Evolutionary conservation across 2,888 invertebrate genomes (phyloP).

Genomic region (Scaptomyza polygonia): DNA sequence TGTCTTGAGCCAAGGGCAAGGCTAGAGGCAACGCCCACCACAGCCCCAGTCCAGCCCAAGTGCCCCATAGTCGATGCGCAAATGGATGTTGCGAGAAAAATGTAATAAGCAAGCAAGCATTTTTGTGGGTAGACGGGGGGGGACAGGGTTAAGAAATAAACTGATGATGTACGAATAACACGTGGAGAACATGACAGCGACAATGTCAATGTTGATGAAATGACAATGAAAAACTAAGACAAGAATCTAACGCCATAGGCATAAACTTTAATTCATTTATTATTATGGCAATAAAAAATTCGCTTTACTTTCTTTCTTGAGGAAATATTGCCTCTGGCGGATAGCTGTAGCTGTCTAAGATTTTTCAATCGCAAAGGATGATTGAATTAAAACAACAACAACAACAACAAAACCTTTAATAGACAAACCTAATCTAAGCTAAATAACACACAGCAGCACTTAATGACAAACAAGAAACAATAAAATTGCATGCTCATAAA

Average conservation of each 20-base stretch:
- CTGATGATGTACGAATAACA: conserved; percentile 53
- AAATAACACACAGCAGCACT: no score
- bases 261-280: conserved; percentile 52
- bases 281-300: conserved; percentile 44
- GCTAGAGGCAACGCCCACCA: conserved; percentile 27
- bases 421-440: background rate
- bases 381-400: no score
- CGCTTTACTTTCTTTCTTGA: no score
- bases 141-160: conserved; percentile 35
- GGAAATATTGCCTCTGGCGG: background rate
- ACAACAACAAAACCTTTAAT: no score
- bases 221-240: conserved; percentile 34
- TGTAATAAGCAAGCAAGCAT: conserved; percentile 54
- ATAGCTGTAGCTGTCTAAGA: background rate
- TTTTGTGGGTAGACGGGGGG: conserved; percentile 8
- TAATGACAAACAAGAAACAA: background rate
- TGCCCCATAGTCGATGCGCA: conserved; percentile 27
- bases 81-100: conserved; percentile 44
- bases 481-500: background rate
- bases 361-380: background rate
- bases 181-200: conserved; percentile 8
- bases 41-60: conserved; percentile 1
- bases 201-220: conserved; percentile 14
- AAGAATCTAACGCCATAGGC: conserved; percentile 45
- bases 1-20: conserved; percentile 58